phyloP scores from a whole-genome alignment of 2,888 invertebrate species.

The Ramazzottius varieornatus region DNA sequence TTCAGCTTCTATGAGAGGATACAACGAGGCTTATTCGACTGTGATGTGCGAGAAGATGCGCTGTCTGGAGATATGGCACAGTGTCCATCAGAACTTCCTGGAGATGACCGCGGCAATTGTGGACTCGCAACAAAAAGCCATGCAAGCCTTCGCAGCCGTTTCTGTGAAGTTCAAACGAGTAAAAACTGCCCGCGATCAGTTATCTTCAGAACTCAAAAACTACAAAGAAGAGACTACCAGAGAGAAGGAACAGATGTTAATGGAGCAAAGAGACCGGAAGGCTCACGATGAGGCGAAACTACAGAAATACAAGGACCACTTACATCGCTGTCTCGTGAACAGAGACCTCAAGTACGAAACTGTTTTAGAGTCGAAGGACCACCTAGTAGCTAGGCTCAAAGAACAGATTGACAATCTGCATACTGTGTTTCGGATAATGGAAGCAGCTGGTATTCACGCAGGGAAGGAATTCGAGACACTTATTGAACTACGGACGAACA shows the following conservation, averaged over 20 bases:
- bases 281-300: background rate
- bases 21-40: background rate
- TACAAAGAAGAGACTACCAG: background rate
- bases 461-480: background rate
- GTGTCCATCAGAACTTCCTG: background rate
- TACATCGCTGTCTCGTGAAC: background rate
- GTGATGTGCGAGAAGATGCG: background rate
- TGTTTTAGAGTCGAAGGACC: background rate
- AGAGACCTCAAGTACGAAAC: background rate
- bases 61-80: background rate
- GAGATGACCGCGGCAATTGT: background rate
- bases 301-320: background rate
- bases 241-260: background rate
- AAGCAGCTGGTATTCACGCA: background rate
- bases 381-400: background rate
- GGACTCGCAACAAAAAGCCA: constrained; percentile 1
- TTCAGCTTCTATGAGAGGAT: background rate
- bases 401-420: background rate
- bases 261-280: background rate
- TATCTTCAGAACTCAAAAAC: background rate
- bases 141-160: background rate
- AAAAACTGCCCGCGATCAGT: background rate
- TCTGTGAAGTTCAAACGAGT: background rate
- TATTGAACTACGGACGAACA: background rate
- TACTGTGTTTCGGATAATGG: background rate